Evolutionary conservation across 2,113 vertebrate genomes (phyloP).

Genomic region (Neolamprologus caudopunctatus): DNA sequence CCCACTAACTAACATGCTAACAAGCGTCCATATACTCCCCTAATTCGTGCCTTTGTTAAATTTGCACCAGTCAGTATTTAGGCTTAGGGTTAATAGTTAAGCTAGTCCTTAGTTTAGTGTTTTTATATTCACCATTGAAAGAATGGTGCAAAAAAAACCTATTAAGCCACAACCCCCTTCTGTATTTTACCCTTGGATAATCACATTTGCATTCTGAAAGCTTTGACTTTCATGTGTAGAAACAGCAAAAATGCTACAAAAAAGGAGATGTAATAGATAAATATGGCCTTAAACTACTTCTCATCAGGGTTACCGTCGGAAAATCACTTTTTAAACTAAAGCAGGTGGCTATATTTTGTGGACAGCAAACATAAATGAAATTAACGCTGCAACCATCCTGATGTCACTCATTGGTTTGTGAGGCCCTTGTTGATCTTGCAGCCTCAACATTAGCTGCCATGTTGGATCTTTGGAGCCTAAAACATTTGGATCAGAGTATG

Average conservation of each 20-base stretch:
- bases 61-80: background rate
- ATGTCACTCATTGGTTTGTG: background rate
- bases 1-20: background rate
- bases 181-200: background rate
- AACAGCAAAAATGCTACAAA: background rate
- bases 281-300: background rate
- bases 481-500: background rate
- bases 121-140: background rate
- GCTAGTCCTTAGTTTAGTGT: background rate
- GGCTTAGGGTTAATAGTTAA: background rate
- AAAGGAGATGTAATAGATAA: background rate
- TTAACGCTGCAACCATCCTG: background rate
- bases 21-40: background rate
- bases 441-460: background rate
- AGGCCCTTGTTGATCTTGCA: background rate
- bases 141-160: background rate
- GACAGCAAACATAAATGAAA: background rate
- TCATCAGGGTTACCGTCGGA: fast-evolving
- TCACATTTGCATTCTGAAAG: background rate
- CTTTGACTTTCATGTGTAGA: background rate
- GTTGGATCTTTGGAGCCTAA: background rate
- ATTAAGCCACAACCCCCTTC: background rate
- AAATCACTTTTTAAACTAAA: background rate
- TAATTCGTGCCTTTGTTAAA: background rate
- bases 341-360: background rate